phyloP scores from a whole-genome alignment of 37 sponge, comb jelly and placozoan genomes.

The Cladorhizidae sp. region DNA sequence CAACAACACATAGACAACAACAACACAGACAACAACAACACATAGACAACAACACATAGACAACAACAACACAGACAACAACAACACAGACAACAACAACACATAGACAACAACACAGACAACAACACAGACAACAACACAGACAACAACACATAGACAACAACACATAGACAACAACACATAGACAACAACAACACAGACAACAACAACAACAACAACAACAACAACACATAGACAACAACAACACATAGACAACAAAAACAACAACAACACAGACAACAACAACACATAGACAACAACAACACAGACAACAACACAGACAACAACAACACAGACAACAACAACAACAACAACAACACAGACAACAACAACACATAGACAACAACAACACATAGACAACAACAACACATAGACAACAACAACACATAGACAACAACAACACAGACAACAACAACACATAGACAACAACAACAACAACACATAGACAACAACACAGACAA shows the following conservation, averaged over 20 bases:
- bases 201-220: too few relatives aligned
- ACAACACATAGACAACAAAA: too few relatives aligned
- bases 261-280: neutral
- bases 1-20: neutral
- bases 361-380: too few relatives aligned
- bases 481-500: too few relatives aligned
- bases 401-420: neutral
- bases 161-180: too few relatives aligned
- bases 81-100: neutral
- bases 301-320: too few relatives aligned
- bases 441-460: constrained; percentile 1
- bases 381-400: neutral
- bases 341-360: too few relatives aligned
- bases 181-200: neutral
- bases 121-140: too few relatives aligned
- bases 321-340: too few relatives aligned
- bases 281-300: neutral
- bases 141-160: too few relatives aligned
- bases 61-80: too few relatives aligned
- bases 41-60: neutral
- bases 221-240: neutral
- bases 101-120: neutral
- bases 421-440: too few relatives aligned
- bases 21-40: neutral
- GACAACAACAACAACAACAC: neutral